These are phyloP conservation scores for Anguilla marmorata DNA, from an alignment of 2,797 vertebrate species.

Conservation along the genomic window DNA sequence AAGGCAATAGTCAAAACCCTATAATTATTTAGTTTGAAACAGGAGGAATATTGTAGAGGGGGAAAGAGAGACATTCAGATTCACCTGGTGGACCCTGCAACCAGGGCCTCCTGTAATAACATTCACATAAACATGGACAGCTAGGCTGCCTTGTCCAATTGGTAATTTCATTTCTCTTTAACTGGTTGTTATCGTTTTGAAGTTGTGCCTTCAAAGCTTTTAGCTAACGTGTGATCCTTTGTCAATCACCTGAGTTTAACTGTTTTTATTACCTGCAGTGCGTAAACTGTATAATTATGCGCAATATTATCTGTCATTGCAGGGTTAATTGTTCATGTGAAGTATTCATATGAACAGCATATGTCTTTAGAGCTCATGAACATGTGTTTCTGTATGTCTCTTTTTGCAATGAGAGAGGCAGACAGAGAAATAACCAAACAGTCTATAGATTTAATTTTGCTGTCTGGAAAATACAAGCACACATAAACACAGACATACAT, in stretches of 20 bases:
- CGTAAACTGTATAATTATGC: background rate
- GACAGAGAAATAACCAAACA: background rate
- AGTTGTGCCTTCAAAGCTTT: background rate
- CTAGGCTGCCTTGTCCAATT: background rate
- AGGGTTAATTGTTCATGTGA: background rate
- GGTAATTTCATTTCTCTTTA: background rate
- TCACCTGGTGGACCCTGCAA: background rate
- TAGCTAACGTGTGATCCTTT: background rate
- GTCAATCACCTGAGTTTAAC: background rate
- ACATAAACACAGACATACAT: background rate
- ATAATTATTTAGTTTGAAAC: background rate
- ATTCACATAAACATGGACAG: background rate
- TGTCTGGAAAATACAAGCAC: background rate
- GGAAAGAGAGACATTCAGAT: background rate
- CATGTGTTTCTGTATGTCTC: background rate
- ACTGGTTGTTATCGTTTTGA: background rate
- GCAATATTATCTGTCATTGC: background rate
- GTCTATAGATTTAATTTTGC: background rate
- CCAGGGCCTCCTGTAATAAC: background rate
- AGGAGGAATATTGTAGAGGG: background rate
- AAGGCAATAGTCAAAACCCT: background rate
- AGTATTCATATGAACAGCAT: background rate
- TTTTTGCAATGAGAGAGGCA: background rate
- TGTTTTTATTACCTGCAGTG: background rate
- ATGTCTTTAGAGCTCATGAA: background rate